Conservation (phyloP, 2,113 vertebrate genomes). For the Aptenodytes patagonicus region DNA sequence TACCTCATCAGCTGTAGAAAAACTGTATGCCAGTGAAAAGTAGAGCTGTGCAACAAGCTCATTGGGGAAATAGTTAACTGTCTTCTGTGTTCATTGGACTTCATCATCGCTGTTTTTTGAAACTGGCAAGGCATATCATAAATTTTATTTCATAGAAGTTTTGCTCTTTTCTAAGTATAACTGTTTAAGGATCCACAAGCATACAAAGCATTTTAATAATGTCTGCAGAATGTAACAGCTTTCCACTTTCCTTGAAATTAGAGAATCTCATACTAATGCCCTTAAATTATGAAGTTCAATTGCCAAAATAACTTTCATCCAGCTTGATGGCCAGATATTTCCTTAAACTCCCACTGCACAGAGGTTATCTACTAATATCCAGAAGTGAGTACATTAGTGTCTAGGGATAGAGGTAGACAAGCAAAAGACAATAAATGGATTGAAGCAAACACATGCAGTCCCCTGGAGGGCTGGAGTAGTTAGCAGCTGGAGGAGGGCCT, state of each 20-base stretch:
- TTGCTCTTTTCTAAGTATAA: background rate
- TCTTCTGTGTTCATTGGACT: background rate
- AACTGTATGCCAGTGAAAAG: background rate
- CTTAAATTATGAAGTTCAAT: constrained; percentile 34
- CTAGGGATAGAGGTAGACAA: constrained; percentile 34
- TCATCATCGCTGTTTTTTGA: background rate
- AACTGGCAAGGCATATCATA: background rate
- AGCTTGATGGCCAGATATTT: constrained; percentile 11
- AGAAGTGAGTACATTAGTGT: constrained; percentile 30
- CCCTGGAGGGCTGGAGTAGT: constrained; percentile 17
- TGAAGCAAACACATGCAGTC: constrained; percentile 37
- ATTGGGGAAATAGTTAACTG: background rate
- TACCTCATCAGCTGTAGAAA: background rate
- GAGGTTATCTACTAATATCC: constrained; percentile 37
- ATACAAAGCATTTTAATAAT: background rate
- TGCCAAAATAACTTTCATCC: constrained; percentile 32
- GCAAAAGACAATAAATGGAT: constrained; percentile 45
- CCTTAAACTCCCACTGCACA: constrained; percentile 22
- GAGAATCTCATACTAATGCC: background rate
- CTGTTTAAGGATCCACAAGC: background rate
- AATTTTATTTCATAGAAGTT: background rate
- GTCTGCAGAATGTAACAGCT: background rate
- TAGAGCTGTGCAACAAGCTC: background rate
- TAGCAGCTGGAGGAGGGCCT: constrained; percentile 31
- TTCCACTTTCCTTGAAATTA: constrained; percentile 1